These are phyloP conservation scores for Pangasius macronema DNA, from an alignment of 2,797 vertebrate species.

Conservation along the genomic window DNA sequence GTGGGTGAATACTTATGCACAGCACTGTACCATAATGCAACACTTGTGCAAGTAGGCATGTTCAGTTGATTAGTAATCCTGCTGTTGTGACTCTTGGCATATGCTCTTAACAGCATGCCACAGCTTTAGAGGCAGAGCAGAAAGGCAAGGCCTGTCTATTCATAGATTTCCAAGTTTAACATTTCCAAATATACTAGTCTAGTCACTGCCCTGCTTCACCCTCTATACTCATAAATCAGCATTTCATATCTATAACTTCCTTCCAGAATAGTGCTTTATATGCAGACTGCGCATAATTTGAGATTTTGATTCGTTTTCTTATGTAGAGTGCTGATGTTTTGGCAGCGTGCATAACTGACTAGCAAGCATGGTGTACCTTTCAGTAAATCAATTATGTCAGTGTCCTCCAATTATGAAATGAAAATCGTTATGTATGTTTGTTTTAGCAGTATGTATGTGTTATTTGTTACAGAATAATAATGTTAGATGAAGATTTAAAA, in stretches of 20 bases:
- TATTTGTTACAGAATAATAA: not conserved
- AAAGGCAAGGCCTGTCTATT: slow-evolving; percentile 59
- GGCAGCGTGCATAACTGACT: not conserved
- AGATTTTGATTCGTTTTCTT: not conserved
- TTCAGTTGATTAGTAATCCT: slow-evolving; percentile 39
- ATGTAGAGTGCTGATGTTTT: not conserved
- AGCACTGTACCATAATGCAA: not conserved
- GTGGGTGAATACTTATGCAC: not conserved
- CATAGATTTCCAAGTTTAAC: slow-evolving; percentile 58
- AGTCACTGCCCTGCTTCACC: slow-evolving; percentile 29
- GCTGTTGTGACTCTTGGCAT: slow-evolving; percentile 48
- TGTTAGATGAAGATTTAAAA: not conserved
- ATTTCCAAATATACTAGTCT: slow-evolving; percentile 61
- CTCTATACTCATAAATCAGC: slow-evolving; percentile 24
- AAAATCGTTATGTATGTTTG: not conserved
- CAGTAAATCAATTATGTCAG: no score
- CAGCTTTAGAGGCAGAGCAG: slow-evolving; percentile 35
- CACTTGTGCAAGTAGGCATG: not conserved
- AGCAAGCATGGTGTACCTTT: no score
- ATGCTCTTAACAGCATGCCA: slow-evolving; percentile 25
- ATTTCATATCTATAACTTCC: not conserved
- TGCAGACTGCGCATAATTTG: not conserved
- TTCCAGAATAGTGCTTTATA: not conserved
- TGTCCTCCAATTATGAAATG: not conserved
- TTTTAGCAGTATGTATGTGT: not conserved